Evolutionary conservation across 2,888 invertebrate species (phyloP).

Genomic region (Chelonus formosanus): DNA sequence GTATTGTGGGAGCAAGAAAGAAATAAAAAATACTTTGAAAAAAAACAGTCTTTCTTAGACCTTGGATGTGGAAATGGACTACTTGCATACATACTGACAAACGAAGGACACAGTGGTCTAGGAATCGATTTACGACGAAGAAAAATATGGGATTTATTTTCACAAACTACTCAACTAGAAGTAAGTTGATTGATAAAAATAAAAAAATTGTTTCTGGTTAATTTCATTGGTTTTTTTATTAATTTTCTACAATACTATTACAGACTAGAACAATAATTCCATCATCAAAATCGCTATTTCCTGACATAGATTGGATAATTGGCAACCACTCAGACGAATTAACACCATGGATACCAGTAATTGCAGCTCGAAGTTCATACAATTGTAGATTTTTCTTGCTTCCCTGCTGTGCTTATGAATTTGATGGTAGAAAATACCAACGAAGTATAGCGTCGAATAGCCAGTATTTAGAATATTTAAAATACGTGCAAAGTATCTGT

Average conservation of each 20-base stretch:
- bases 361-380: conserved; percentile 81
- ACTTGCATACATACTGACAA: conserved; percentile 83
- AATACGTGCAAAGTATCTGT: conserved; percentile 72
- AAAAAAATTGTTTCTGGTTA: background rate
- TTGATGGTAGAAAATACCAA: conserved; percentile 85
- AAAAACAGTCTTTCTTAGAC: conserved; percentile 81
- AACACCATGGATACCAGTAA: conserved; percentile 98
- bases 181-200: conserved; percentile 62
- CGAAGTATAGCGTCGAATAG: conserved; percentile 75
- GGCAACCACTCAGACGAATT: conserved; percentile 99
- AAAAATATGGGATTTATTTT: conserved; percentile 88
- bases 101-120: conserved; percentile 83
- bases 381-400: conserved; percentile 85
- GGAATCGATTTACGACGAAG: conserved; percentile 87
- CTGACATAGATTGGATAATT: conserved; percentile 89
- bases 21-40: conserved; percentile 56
- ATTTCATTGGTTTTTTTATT: too few relatives aligned
- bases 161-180: conserved; percentile 72
- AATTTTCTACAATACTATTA: conserved; percentile 45
- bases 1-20: conserved; percentile 78
- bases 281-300: conserved; percentile 73
- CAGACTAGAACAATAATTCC: conserved; percentile 77
- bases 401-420: conserved; percentile 95
- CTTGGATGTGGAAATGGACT: conserved; percentile 98
- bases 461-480: conserved; percentile 80